These are phyloP conservation scores for Erithacus rubecula DNA, from an alignment of 2,797 vertebrate species.

Conservation along the genomic window DNA sequence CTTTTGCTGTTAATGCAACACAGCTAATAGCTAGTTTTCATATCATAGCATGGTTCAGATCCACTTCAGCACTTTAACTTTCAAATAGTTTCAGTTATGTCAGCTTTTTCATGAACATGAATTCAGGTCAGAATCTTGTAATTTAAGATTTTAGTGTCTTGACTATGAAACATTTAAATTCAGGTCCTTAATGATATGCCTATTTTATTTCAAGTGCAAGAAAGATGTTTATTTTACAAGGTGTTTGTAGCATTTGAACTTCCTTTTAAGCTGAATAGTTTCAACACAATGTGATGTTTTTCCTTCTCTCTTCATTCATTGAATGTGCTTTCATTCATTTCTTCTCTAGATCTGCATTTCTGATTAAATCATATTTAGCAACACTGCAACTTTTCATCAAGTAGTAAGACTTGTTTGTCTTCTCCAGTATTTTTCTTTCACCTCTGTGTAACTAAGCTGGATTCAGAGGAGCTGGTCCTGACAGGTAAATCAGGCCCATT, in stretches of 20 bases:
- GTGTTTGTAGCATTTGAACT: background rate
- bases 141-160: background rate
- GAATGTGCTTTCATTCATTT: background rate
- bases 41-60: background rate
- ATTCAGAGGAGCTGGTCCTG: constrained; percentile 15
- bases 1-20: background rate
- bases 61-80: background rate
- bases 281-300: background rate
- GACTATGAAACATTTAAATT: background rate
- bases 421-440: background rate
- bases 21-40: background rate
- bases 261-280: background rate
- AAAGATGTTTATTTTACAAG: background rate
- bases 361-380: constrained; percentile 23
- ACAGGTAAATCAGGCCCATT: constrained; percentile 22
- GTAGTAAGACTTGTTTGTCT: constrained; percentile 21
- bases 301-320: background rate
- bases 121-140: background rate
- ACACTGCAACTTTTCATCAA: background rate
- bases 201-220: background rate
- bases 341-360: background rate
- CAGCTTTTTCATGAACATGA: background rate
- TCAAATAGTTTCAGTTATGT: background rate
- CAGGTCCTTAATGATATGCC: background rate
- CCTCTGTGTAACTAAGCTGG: background rate